phyloP scores from a whole-genome alignment of 2,888 invertebrate genomes.

The Clunio marinus region DNA sequence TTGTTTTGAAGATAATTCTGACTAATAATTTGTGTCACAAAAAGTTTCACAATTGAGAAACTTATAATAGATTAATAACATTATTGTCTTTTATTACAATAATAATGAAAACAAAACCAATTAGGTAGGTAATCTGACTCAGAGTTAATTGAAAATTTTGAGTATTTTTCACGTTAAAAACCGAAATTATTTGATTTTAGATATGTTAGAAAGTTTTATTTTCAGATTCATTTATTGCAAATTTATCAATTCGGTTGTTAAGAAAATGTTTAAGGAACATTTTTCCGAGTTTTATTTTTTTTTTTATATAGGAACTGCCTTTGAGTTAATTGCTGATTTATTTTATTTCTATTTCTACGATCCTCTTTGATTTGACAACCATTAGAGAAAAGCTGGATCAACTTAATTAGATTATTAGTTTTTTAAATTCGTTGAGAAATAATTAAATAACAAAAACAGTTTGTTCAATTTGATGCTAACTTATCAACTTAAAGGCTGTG shows the following conservation, averaged over 20 bases:
- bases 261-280: slow-evolving; percentile 34
- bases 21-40: too few relatives aligned
- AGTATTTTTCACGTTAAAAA: background rate
- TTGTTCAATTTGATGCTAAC: too few relatives aligned
- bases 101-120: background rate
- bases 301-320: slow-evolving; percentile 29
- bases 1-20: too few relatives aligned
- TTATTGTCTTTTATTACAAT: slow-evolving; percentile 22
- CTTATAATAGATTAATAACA: background rate
- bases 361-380: too few relatives aligned
- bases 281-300: too few relatives aligned
- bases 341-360: slow-evolving; percentile 31
- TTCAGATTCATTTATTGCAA: background rate
- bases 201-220: background rate
- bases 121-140: background rate
- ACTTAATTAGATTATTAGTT: background rate
- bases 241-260: background rate
- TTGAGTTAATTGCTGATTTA: background rate
- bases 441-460: too few relatives aligned
- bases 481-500: slow-evolving; percentile 12
- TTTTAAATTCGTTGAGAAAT: background rate
- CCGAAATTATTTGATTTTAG: background rate
- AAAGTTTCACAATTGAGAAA: too few relatives aligned
- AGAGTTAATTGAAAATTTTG: background rate
- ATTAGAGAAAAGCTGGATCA: slow-evolving; percentile 26